Evolutionary conservation across 2,888 invertebrate genomes (phyloP), one percentile per base, ranked within the genome.

Genomic region (Oxytorus armatus): DNA sequence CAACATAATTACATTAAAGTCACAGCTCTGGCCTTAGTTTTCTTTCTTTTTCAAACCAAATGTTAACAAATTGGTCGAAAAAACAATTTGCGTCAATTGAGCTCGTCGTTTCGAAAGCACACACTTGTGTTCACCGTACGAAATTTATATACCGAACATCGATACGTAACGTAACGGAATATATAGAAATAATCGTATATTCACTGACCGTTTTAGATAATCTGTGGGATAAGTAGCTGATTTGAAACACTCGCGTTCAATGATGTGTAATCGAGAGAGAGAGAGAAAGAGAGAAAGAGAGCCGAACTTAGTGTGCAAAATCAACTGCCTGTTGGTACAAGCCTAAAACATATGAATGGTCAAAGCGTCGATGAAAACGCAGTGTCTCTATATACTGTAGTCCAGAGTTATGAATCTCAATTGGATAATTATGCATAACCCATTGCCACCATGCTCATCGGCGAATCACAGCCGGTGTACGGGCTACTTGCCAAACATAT

Each of bases 351-450:
- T 73, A 63, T 86, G 88, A 90, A 88, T 88, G 88, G 86, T 70
- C 86, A 83, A 88, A 82, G 82, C 86, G 65, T 80, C 82, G 86
- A 85, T 87, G 79, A 85, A 85, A 84, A 85, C 86, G 83, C 86
- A 83, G 85, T 84, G 25, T 77, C 76, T 72, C 87, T 86, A 85
- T 86, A 85, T 86, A 87, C 86, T 85, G 57, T 66, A 65, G 65
- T 57, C 55, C 88, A 87, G 88, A 89, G 88, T 90, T 79, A 83
- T 90, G 89, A 90, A 89, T 90, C 91, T 92, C 92, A 92, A 92
- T 92, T 92, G 92, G 88, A 91, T 91, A 90, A 92, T 92, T 90
- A 89, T 88, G 83, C 86, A 88, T 88, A 88, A 90, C 87, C 88
- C 88, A 89, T 89, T 88, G 87, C 86, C 85, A 86, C 86, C 85